Base-by-base conservation (phyloP, 2,797 vertebrate species). In the Sebastes alutus region DNA sequence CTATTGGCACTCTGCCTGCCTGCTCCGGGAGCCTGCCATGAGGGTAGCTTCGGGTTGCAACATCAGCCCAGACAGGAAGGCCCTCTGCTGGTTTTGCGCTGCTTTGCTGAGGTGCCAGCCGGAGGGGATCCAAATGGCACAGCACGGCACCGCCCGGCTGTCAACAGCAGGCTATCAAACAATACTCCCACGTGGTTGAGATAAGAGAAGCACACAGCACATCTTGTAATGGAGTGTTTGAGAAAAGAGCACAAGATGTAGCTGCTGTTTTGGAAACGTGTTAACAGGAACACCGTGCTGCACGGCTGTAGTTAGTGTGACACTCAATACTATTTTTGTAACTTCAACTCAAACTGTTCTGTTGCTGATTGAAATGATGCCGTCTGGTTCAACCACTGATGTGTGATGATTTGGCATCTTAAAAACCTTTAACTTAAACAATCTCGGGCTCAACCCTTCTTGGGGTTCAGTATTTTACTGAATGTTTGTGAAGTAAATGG, bases 61-160 rank as follows among this genome's bases (percentile, higher is more conserved):
- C 80, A 83, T 73, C 78, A 73, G 83, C 65, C 52, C 72, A 75
- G 79, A 81, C 78, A 68, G 71, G 61, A 87, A 78, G 68, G 20
- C 68, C 77, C 65, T 66, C 69, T 12, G 61, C 75, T 65, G 69
- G 49, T 65, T 79, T 76, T 63, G 72, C 25, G 54, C 76, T 69
- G 68, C 32, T 77, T 76, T 64, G 54, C 79, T 33, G 77, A 68
- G 75, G 30, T 59, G 62, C 54, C 67, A 56, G 78, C 79, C 79
- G 27, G 75, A 69, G 75, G 81, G 64, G 82, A 72, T 86, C 85
- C 88, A 92, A 88, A 88, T 90, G 87, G 78, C 30, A 13, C 49
- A 46, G 76, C 67, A 3, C 6, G 55, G 65, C 67, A 61, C 30
- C 9, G 16, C 69, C 75, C 65, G 8, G 75, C 86, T 86, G 84